Evolutionary conservation across 2,113 vertebrate species (phyloP).

Genomic region (Cervus canadensis): DNA sequence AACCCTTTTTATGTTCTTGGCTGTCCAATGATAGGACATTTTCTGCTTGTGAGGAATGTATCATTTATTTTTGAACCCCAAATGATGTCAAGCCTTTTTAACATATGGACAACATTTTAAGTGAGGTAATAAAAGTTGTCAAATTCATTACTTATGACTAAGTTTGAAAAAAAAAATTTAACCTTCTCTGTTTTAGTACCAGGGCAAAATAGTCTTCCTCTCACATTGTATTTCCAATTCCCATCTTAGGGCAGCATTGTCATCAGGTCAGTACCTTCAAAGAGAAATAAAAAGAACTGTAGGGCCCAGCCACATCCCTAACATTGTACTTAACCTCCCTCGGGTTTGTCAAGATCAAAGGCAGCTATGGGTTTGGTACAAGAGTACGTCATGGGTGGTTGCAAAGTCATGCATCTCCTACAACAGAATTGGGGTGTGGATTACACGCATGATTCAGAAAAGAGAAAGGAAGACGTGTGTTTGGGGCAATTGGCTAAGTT

Average conservation of each 20-base stretch:
- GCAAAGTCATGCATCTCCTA: background rate
- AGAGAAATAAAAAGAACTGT: background rate
- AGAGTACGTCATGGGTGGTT: background rate
- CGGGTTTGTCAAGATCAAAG: background rate
- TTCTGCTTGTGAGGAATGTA: background rate
- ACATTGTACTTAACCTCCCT: background rate
- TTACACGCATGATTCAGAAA: background rate
- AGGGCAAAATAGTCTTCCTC: background rate
- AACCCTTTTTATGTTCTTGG: background rate
- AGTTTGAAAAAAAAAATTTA: background rate
- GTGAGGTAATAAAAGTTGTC: background rate
- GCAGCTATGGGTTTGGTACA: background rate
- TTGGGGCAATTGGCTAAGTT: background rate
- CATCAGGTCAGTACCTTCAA: background rate
- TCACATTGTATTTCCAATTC: background rate
- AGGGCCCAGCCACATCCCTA: background rate
- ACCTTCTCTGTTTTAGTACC: background rate
- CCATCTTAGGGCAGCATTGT: background rate
- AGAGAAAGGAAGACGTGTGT: background rate
- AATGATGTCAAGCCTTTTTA: background rate
- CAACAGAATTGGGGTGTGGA: background rate
- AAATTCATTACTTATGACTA: background rate
- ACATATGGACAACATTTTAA: background rate
- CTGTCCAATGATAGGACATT: background rate
- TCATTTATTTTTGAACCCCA: background rate